phyloP scores from a whole-genome alignment of 2,888 invertebrate species.

The Gastracanthus pulcherrimus region DNA sequence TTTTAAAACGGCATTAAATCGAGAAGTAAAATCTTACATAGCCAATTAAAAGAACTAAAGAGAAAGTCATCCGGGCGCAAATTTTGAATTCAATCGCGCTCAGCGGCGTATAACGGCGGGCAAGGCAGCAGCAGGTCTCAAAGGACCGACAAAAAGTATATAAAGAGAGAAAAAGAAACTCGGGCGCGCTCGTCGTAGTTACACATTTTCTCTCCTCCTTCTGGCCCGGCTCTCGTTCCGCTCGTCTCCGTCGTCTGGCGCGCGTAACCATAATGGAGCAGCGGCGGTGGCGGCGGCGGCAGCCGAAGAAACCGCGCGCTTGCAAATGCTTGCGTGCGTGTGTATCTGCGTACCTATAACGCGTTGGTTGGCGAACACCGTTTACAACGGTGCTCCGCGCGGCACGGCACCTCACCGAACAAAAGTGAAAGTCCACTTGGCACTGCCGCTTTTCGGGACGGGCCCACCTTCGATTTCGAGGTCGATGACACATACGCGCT shows the following conservation, averaged over 20 bases:
- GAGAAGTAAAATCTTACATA: slow-evolving; percentile 31
- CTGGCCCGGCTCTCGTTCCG: background rate
- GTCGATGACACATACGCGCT: slow-evolving; percentile 68
- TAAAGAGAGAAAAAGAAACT: slow-evolving; percentile 47
- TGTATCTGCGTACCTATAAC: background rate
- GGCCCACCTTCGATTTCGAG: slow-evolving; percentile 70
- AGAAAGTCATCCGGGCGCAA: slow-evolving; percentile 46
- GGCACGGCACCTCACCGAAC: slow-evolving; percentile 54
- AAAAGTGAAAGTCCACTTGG: slow-evolving; percentile 74
- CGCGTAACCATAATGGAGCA: slow-evolving; percentile 46
- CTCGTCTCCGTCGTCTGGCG: slow-evolving; percentile 28
- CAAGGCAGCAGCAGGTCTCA: no score
- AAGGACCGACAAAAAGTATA: background rate
- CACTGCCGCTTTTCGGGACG: slow-evolving; percentile 69
- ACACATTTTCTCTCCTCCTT: slow-evolving; percentile 36
- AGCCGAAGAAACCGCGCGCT: background rate
- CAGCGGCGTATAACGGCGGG: slow-evolving; percentile 1
- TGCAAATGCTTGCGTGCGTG: background rate
- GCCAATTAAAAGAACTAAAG: slow-evolving; percentile 48
- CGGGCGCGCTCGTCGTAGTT: slow-evolving; percentile 33
- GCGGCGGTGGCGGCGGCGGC: no score
- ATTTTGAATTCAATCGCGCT: slow-evolving; percentile 48
- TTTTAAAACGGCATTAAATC: background rate
- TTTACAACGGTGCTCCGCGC: slow-evolving; percentile 49
- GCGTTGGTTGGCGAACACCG: slow-evolving; percentile 36